Evolutionary conservation across 2,797 vertebrate species (phyloP), one percentile per base, ranked within the genome.

Genomic region (Urophycis tenuis): DNA sequence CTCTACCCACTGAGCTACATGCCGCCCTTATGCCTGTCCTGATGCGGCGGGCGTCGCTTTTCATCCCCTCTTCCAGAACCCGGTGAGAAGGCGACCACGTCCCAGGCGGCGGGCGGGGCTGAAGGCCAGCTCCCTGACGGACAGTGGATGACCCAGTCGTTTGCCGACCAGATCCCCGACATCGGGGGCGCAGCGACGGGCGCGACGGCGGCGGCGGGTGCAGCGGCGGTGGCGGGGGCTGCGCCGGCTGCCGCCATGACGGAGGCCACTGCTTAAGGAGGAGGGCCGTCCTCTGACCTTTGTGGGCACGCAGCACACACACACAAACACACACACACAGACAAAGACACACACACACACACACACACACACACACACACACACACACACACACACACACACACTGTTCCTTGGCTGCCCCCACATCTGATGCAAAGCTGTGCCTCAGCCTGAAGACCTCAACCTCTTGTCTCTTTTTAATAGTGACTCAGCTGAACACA

Each of bases 91-190:
- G 82, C 87, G 8, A 84, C 87, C 36, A 78, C 85, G 0, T 93
- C 92, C 25, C 90, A 86, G 11, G 77, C 80, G 3, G 85, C 80
- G 29, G 31, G 80, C 0, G 33, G 81, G 0, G 70, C 92, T 19
- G 93, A 91, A 0, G 79, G 89, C 0, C 92, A 93, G 30, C 84
- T 94, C 79, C 92, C 93, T 1, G 94, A 95, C 0, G 95, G 95
- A 80, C 95, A 96, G 73, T 97, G 96, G 96, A 93, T 96, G 94
- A 90, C 89, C 0, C 94, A 94, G 77, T 91, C 94, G 0, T 95
- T 96, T 35, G 87, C 94, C 17, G 95, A 98, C 78, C 94, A 95
- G 92, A 94, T 96, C 85, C 92, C 95, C 1, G 93, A 94, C 82
- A 95, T 92, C 73, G 87, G 91, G 10, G 89, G 90, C 0, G 87